Base-by-base conservation (phyloP, 2,113 vertebrate genomes). In the Copsychus sechellarum region DNA sequence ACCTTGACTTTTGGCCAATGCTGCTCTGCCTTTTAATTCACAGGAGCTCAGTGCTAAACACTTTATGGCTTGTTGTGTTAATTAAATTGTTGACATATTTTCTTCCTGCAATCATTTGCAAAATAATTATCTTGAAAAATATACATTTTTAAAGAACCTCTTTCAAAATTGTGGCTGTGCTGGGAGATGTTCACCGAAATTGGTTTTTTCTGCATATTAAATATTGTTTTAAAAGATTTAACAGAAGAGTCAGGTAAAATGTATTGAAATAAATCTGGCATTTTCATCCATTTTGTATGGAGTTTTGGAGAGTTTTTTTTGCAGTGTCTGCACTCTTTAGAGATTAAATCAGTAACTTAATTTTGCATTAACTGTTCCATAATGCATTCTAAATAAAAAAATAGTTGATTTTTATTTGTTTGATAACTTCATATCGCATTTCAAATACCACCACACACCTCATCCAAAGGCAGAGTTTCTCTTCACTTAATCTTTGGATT, bases 11-110 rank as follows among this genome's bases (percentile, higher is more conserved):
- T 97, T 97, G 97, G 97, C 98, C 98, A 97, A 97, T 97, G 97
- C 57, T 96, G 97, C 98, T 98, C 98, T 92, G 96, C 97, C 94
- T 94, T 97, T 98, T 97, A 98, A 98, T 97, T 98, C 97, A 96
- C 97, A 92, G 92, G 95, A 95, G 97, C 97, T 97, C 95, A 76
- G 88, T 96, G 97, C 97, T 98, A 97, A 98, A 96, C 97, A 97
- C 96, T 98, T 98, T 98, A 98, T 98, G 97, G 97, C 97, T 98
- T 97, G 97, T 97, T 98, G 97, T 98, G 96, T 97, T 97, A 95
- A 64, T 98, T 98, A 98, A 97, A 97, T 97, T 97, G 97, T 91
- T 92, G 92, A 97, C 97, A 96, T 96, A 96, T 96, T 98, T 97
- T 96, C 97, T 97, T 96, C 96, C 97, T 97, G 93, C 66, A 61